Base-by-base conservation (phyloP, 2,797 vertebrate genomes). In the Takifugu rubripes region DNA sequence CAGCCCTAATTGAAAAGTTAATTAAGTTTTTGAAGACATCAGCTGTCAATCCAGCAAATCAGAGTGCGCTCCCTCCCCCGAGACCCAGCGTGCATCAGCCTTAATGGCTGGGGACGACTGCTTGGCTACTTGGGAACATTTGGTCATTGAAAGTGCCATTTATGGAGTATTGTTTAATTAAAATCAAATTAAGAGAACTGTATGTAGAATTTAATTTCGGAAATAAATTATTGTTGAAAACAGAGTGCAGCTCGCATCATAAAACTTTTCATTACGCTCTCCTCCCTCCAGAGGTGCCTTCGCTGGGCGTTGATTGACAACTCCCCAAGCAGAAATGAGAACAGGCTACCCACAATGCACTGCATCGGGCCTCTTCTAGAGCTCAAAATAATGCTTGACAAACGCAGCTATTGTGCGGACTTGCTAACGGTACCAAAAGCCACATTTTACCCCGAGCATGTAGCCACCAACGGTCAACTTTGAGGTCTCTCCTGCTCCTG, bases 1-100 rank as follows among this genome's bases (percentile, higher is more conserved):
- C 64, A 60, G 91, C 89, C 91, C 85, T 96, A 96, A 98, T 96
- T 96, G 93, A 94, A 94, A 96, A 96, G 92, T 94, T 94, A 98
- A 97, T 97, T 96, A 95, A 94, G 92, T 96, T 95, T 93, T 91
- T 91, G 90, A 95, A 94, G 93, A 91, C 93, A 93, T 96, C 94
- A 94, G 93, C 94, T 95, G 94, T 94, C 94, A 93, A 91, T 93
- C 92, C 90, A 78, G 90, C 91, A 91, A 90, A 93, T 94, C 93
- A 92, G 92, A 92, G 90, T 91, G 85, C 81, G 7, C 49, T 11
- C 49, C 75, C 74, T 92, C 93, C 92, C 93, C 43, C 2, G 93
- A 85, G 94, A 92, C 86, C 73, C 75, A 82, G 91, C 91, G 91
- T 92, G 90, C 92, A 93, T 93, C 91, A 85, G 91, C 84, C 86